Conservation (phyloP, 2,113 vertebrate species). For the Neodon shergylaensis region DNA sequence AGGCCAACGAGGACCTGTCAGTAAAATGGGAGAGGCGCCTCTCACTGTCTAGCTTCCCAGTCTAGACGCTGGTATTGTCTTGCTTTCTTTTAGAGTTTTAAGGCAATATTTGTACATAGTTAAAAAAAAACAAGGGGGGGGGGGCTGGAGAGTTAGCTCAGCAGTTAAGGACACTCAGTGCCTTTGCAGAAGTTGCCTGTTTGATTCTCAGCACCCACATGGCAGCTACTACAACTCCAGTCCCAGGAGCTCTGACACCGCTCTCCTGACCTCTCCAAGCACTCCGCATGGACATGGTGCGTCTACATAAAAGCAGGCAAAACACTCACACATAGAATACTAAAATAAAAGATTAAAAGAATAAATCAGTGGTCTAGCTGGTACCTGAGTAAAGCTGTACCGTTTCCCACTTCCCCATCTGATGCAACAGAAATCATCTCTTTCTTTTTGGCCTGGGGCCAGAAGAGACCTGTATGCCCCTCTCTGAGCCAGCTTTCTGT, state of each 20-base stretch:
- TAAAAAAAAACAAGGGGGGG: neutral
- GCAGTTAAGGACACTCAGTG: neutral
- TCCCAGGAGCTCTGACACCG: neutral
- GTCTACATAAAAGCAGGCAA: neutral
- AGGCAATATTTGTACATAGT: neutral
- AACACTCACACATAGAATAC: neutral
- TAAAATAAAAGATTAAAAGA: neutral
- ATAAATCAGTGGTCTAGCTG: neutral
- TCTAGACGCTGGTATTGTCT: neutral
- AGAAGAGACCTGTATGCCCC: neutral
- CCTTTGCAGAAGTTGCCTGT: no score
- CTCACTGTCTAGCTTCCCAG: neutral
- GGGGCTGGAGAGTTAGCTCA: neutral
- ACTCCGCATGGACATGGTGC: neutral
- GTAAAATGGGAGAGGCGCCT: neutral
- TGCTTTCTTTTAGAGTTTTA: neutral
- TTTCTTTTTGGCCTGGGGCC: neutral
- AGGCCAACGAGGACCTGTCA: neutral
- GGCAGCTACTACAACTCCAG: neutral
- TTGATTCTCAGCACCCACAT: neutral
- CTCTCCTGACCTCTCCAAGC: neutral
- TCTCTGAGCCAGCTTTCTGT: neutral
- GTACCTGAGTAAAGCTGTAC: neutral
- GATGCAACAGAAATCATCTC: neutral
- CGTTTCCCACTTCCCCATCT: neutral